Evolutionary conservation across 2,797 vertebrate genomes (phyloP), one percentile per base, ranked within the genome.

Genomic region (Zalophus californianus): DNA sequence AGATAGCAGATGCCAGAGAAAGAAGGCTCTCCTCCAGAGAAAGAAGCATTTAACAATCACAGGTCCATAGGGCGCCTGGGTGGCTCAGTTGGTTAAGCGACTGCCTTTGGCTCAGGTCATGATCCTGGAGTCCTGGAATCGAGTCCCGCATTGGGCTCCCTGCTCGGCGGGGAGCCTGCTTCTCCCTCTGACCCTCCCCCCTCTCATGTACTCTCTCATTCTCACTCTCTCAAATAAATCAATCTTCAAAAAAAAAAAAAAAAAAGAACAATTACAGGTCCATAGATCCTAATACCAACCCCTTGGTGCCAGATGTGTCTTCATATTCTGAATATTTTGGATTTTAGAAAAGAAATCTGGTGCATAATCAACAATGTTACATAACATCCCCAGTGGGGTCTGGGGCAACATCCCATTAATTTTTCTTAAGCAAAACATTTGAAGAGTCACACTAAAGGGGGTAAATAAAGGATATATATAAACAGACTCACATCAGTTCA

Each of bases 401-500:
- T 62, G 6, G 54, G 38, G 35, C 38, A 54, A 93, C 12, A 50
- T 4, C 7, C 54, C 29, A 72, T 96, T 96, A 70, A 94, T 91
- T 73, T 94, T 93, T 44, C 62, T 90, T 77, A 84, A 75, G 56
- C 29, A 94, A 94, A 92, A 84, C 70, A 91, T 25, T 48, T 25
- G 73, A 96, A 96, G 58, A 95, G 29, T 79, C 32, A 80, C 13
- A 64, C 35, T 50, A 79, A 62, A 18, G 29, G 32, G 13, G 10
- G n/a, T 91, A 86, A 93, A 87, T 86, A 85, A 94, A 91, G 32
- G 38, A 78, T n/a, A 29, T 77, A 27, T 11, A 48, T 54, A 86
- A 86, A 89, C 29, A 79, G 27, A 38, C 11, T 85, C 12, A n/a
- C 1, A 80, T 94, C 13, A 32, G 35, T 85, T 96, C 54, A 80